phyloP scores from a whole-genome alignment of 2,797 vertebrate genomes.

The Taeniopygia guttata region DNA sequence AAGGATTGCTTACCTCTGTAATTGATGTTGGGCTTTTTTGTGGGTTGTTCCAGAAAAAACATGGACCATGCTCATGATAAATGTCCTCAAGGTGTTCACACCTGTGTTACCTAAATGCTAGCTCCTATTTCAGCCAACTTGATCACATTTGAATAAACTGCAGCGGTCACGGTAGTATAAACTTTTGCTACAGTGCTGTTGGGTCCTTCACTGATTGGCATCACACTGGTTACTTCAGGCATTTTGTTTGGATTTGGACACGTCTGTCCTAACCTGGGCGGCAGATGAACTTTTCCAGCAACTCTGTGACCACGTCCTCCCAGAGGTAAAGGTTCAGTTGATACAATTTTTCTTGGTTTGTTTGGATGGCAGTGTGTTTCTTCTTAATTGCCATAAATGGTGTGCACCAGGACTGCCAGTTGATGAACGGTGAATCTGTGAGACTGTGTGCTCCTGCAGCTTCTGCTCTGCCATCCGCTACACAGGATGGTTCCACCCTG shows the following conservation, averaged over 20 bases:
- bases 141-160: background rate
- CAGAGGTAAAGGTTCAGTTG: background rate
- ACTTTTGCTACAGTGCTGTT: background rate
- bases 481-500: accelerated
- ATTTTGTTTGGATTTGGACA: background rate
- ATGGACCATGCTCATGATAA: accelerated
- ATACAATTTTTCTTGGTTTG: background rate
- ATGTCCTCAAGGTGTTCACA: background rate
- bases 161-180: background rate
- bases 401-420: background rate
- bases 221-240: background rate
- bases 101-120: background rate
- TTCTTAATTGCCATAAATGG: background rate
- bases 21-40: background rate
- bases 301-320: background rate
- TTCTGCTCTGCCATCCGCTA: background rate
- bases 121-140: background rate
- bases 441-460: background rate
- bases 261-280: background rate
- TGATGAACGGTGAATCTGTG: background rate
- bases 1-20: background rate
- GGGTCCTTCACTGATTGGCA: background rate
- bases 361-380: background rate
- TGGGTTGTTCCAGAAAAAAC: background rate
- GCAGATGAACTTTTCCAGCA: background rate